phyloP scores from a whole-genome alignment of 37 sponge, comb jelly and placozoan genomes.

The Beroe ovata region DNA sequence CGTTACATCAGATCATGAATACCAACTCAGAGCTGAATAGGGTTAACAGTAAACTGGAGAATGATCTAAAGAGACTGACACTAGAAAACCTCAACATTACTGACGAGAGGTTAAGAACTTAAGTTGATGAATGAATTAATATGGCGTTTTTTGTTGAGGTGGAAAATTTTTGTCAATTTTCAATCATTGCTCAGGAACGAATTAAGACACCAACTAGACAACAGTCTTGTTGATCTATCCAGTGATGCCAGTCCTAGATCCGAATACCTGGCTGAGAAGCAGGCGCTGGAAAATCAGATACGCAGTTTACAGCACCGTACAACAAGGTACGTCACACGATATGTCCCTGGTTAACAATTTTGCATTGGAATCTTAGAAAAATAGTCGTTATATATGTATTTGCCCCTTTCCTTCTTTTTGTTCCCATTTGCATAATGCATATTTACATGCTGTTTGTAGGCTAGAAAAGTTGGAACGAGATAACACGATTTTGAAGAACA shows the following conservation, averaged over 20 bases:
- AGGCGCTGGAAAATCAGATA: not conserved
- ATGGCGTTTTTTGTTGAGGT: too few relatives aligned
- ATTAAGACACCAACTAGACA: slow-evolving; percentile 43
- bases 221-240: slow-evolving; percentile 41
- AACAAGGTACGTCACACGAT: too few relatives aligned
- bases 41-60: not conserved
- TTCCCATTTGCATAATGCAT: too few relatives aligned
- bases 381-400: too few relatives aligned
- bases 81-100: slow-evolving; percentile 1
- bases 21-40: slow-evolving; percentile 26
- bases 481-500: slow-evolving; percentile 49
- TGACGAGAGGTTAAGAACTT: slow-evolving; percentile 1
- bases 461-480: slow-evolving; percentile 33
- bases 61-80: not conserved
- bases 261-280: slow-evolving; percentile 11
- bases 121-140: too few relatives aligned
- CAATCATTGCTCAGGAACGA: too few relatives aligned
- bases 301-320: not conserved
- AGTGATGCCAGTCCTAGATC: not conserved
- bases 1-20: slow-evolving; percentile 55
- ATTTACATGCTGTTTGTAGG: too few relatives aligned
- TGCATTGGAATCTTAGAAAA: too few relatives aligned
- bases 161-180: too few relatives aligned
- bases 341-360: too few relatives aligned
- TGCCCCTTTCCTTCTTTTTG: too few relatives aligned